phyloP scores from a whole-genome alignment of 2,113 vertebrate genomes.

The Opisthocomus hoazin region DNA sequence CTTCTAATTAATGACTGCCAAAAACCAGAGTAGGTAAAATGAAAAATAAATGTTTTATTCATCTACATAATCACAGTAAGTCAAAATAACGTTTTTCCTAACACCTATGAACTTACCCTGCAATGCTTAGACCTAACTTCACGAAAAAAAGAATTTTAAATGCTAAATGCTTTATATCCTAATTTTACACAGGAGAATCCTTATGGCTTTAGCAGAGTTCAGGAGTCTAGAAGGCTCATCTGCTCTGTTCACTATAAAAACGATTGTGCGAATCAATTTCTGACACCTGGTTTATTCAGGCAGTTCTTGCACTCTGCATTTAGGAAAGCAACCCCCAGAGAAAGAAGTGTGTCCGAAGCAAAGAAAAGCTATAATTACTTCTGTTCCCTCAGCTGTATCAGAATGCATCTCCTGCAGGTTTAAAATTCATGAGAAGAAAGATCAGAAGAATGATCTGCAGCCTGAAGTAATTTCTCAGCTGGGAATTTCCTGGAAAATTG shows the following conservation, averaged over 20 bases:
- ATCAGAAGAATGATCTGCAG: conserved; percentile 28
- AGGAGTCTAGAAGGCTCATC: conserved; percentile 14
- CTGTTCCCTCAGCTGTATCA: conserved; percentile 19
- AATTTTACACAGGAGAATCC: conserved; percentile 26
- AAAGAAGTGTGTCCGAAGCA: conserved; percentile 31
- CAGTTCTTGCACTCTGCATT: rapidly evolving
- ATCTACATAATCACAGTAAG: not conserved
- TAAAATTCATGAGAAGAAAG: conserved; percentile 40
- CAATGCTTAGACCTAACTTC: not conserved
- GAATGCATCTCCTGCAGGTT: conserved; percentile 37
- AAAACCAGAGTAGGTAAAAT: not conserved
- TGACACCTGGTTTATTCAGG: conserved; percentile 28
- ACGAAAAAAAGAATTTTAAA: not conserved
- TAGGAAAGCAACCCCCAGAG: not conserved
- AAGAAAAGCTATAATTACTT: conserved; percentile 43
- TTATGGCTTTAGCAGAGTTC: conserved; percentile 30
- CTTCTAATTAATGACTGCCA: not conserved
- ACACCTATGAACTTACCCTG: not conserved
- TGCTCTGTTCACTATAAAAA: not conserved
- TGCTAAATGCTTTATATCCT: not conserved
- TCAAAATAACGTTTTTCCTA: not conserved
- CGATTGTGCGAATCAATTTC: not conserved
- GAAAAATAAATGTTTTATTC: not conserved
- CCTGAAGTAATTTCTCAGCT: conserved; percentile 19
- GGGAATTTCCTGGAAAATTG: conserved; percentile 25